A percentile compares a stretch with the other conserved stretches of the same genome.
Conservation (phyloP, 2,888 invertebrate species). For the Nomada flava region DNA sequence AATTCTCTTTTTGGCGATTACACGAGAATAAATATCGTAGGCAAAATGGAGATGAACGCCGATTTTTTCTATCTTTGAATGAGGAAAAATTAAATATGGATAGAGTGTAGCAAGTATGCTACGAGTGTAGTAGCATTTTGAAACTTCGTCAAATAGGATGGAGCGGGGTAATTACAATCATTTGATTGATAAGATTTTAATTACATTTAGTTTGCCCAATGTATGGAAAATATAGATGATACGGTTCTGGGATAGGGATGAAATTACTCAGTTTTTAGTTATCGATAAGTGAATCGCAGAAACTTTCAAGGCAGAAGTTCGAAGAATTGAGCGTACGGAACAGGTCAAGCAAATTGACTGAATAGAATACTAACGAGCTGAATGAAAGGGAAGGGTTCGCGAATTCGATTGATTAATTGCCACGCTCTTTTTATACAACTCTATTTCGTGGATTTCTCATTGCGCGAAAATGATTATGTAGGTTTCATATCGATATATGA, state of each 20-base stretch:
- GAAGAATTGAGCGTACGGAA: constrained; percentile 40
- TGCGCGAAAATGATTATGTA: not conserved
- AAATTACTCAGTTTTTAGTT: constrained; percentile 30
- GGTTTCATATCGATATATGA: not conserved
- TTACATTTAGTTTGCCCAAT: not conserved
- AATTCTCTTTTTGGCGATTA: too few relatives aligned
- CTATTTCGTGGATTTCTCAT: constrained; percentile 11
- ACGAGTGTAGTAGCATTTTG: not conserved
- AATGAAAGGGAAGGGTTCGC: constrained; percentile 42
- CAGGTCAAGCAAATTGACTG: constrained; percentile 53
- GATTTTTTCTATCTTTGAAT: too few relatives aligned
- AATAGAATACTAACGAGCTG: constrained; percentile 62
- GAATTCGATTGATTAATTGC: constrained; percentile 48
- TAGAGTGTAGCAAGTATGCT: too few relatives aligned
- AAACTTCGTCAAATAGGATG: not conserved
- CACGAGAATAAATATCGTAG: too few relatives aligned
- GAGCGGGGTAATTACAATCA: not conserved
- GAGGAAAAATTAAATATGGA: too few relatives aligned
- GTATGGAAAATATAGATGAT: not conserved
- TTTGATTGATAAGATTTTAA: not conserved
- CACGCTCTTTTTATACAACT: constrained; percentile 32
- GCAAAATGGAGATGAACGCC: too few relatives aligned
- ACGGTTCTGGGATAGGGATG: not conserved
- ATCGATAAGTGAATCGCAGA: constrained; percentile 31
- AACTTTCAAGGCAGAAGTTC: constrained; percentile 34